Evolutionary conservation across 2,113 vertebrate genomes (phyloP).

Genomic region (Serinus canaria): DNA sequence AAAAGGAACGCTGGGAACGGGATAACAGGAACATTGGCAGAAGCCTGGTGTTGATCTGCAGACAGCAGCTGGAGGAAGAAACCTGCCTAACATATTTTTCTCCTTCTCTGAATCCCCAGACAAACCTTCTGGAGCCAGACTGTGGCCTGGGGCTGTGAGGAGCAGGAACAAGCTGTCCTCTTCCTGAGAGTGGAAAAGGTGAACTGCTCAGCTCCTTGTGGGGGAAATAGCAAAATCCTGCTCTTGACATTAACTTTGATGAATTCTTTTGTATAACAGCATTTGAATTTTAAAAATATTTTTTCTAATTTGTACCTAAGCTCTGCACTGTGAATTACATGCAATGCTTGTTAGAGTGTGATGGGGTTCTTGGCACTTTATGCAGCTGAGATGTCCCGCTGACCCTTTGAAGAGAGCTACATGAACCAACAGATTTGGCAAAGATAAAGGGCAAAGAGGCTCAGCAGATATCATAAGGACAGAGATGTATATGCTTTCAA

Average conservation of each 20-base stretch:
- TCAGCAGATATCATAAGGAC: neutral
- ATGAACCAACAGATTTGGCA: neutral
- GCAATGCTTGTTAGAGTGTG: neutral
- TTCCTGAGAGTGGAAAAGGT: neutral
- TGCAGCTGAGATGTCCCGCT: neutral
- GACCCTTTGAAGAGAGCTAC: neutral
- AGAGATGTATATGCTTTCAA: neutral
- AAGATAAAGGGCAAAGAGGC: neutral
- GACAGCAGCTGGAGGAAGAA: neutral
- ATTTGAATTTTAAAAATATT: neutral
- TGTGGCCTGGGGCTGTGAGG: slow-evolving; percentile 2
- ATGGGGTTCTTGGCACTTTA: neutral
- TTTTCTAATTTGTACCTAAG: neutral
- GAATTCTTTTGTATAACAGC: neutral
- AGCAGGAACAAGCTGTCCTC: neutral
- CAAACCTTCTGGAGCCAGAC: neutral
- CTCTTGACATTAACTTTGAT: neutral
- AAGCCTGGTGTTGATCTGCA: neutral
- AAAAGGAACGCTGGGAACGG: neutral
- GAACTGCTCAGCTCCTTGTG: neutral
- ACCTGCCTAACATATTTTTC: neutral
- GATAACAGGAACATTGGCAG: neutral
- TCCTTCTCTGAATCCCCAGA: neutral
- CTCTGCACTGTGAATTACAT: neutral
- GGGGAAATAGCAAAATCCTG: neutral